Base-by-base conservation (phyloP, 2,113 vertebrate genomes). In the Strigops habroptila region DNA sequence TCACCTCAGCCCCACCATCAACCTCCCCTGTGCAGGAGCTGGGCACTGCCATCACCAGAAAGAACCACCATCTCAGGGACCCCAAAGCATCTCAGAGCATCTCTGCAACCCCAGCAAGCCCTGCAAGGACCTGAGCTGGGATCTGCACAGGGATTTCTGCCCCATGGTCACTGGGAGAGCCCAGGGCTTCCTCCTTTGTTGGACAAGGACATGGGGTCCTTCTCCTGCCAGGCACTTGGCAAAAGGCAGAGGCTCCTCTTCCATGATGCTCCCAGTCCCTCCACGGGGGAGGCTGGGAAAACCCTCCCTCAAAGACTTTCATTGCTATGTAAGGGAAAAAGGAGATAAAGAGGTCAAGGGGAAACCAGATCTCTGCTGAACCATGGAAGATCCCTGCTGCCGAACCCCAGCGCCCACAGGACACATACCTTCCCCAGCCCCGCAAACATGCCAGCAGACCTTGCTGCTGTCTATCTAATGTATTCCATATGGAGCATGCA, bases 401-500 rank as follows among this genome's bases (percentile, higher is more conserved):
- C 1, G 9, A 86, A 33, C 44, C 69, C 64, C 49, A 9, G n/a
- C 69, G 67, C 87, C 91, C 63, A 43, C 57, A 65, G 68, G 18
- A 77, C 77, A 57, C 5, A 3, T 13, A 86, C 91, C 93, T 96
- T 93, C 70, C 43, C 78, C 74, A 89, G 88, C 74, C 49, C 76
- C 2, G 1, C 1, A 0, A 37, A 62, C 83, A 28, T 18, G 65
- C 92, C 96, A 94, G 91, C 91, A 87, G 75, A 92, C 86, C 94
- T 92, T 82, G 65, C 70, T 0, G 11, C 77, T 75, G 70, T 41
- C 91, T 91, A 71, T 77, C 92, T 96, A 96, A 97, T 43, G 70
- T 69, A 37, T 91, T 89, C 93, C 88, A 93, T 92, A 88, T 87
- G 88, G 62, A 97, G 86, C 3, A 0, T 59, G 71, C 93, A 92